Evolutionary conservation across 2,797 vertebrate species (phyloP).

Genomic region (Menidia menidia): DNA sequence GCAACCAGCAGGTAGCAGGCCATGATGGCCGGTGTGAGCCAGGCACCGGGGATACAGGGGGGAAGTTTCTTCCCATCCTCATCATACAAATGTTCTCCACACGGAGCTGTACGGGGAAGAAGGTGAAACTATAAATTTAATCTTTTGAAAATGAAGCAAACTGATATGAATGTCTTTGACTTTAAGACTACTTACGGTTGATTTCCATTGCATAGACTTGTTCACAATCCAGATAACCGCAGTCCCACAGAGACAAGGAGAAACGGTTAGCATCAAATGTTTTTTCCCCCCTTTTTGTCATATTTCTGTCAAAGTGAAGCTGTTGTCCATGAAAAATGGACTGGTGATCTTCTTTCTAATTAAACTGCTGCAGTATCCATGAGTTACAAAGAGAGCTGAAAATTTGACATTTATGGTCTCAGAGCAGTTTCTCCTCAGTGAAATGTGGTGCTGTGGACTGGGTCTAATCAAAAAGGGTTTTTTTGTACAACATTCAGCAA

Average conservation of each 20-base stretch:
- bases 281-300: slow-evolving; percentile 6
- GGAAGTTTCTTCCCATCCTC: slow-evolving; percentile 98
- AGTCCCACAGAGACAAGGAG: slow-evolving; percentile 45
- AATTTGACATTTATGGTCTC: no score
- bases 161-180: slow-evolving; percentile 20
- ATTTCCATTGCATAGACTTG: slow-evolving; percentile 99
- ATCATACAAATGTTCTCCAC: slow-evolving; percentile 96
- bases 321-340: slow-evolving; percentile 21
- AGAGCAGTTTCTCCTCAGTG: no score
- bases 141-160: background rate
- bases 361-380: background rate
- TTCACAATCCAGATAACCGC: slow-evolving; percentile 58
- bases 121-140: background rate
- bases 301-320: slow-evolving; percentile 75
- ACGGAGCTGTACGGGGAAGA: slow-evolving; percentile 86
- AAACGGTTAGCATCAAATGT: slow-evolving; percentile 38
- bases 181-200: slow-evolving; percentile 91
- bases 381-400: no score
- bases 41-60: slow-evolving; percentile 97
- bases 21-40: slow-evolving; percentile 98
- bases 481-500: background rate
- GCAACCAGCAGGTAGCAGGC: slow-evolving; percentile 98
- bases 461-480: background rate
- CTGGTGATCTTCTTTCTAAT: background rate
- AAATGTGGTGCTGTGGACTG: no score